Evolutionary conservation across 2,113 vertebrate genomes (phyloP).

Genomic region (Helogale parvula): DNA sequence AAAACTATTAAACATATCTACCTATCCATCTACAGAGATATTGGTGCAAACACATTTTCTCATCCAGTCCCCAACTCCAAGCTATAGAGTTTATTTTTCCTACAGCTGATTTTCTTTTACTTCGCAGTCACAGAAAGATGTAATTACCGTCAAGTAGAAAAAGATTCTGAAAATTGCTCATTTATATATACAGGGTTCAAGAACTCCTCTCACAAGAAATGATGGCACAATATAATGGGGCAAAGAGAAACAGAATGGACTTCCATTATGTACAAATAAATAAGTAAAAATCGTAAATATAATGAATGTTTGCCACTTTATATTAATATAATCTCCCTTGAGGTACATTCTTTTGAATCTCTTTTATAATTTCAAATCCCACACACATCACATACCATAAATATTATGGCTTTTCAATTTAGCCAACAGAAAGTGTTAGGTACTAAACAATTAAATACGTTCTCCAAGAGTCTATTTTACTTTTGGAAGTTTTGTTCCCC

Average conservation of each 20-base stretch:
- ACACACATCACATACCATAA: not conserved
- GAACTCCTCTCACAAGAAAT: not conserved
- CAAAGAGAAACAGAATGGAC: not conserved
- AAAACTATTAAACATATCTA: not conserved
- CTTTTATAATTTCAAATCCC: conserved; percentile 1
- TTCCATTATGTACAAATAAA: conserved; percentile 23
- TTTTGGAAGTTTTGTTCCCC: not conserved
- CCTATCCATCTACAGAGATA: not conserved
- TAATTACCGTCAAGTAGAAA: not conserved
- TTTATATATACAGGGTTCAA: not conserved
- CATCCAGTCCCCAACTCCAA: not conserved
- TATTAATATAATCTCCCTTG: conserved; percentile 41
- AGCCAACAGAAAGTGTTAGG: conserved; percentile 41
- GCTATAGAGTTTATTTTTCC: not conserved
- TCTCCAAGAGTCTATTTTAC: conserved; percentile 23
- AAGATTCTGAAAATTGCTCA: not conserved
- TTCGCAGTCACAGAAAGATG: not conserved
- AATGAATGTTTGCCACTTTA: conserved; percentile 21
- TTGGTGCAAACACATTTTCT: not conserved
- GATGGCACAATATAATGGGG: not conserved
- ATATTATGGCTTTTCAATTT: conserved; percentile 56
- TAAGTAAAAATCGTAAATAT: not conserved
- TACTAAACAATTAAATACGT: conserved; percentile 40
- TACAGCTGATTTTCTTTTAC: not conserved
- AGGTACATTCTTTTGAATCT: not conserved